Base-by-base conservation (phyloP, 2,113 vertebrate species). In the Epinephelus lanceolatus region DNA sequence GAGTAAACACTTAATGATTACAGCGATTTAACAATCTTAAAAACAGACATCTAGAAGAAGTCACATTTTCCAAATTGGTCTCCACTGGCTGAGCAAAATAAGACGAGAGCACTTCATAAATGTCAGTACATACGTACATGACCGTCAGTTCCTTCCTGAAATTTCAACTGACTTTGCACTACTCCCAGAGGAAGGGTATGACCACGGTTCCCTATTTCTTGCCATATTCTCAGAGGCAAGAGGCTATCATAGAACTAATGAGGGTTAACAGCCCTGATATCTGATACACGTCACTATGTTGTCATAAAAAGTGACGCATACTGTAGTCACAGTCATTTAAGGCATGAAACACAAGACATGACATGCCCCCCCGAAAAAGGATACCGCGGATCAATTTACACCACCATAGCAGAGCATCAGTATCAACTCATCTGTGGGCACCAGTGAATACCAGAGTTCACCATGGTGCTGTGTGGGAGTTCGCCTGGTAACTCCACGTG, bases 101-200 rank as follows among this genome's bases (percentile, higher is more conserved):
- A 27, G 33, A n/a, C 14, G 27, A 80, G 59, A 27, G 3, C 53
- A 53, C 27, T 52, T 71, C 19, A 76, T 77, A 76, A 49, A 55
- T 69, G 66, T 76, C 60, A 60, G 55, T 23, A 49, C 66, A 65
- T 49, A 55, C 45, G 2, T 70, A 71, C 19, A 23, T 15, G 47
- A 59, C 51, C 62, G 52, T 40, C 23, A 81, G 42, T 80, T 88
- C 90, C 88, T 86, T 84, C 71, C 83, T 86, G 53, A 88, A 84
- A 81, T 10, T 18, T 82, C 2, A 45, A 47, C 59, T 51, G 73
- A 76, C 76, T 71, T 27, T 75, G 78, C 52, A 78, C 27, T 33
- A 23, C 18, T 51, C 55, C 55, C 75, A 27, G 2, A 14, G 53
- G 80, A 40, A 70, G 25, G 7, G 13, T 17, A 25, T 19, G 47